Evolutionary conservation across 2,888 invertebrate genomes (phyloP).

Genomic region (Lasioglossum morio): DNA sequence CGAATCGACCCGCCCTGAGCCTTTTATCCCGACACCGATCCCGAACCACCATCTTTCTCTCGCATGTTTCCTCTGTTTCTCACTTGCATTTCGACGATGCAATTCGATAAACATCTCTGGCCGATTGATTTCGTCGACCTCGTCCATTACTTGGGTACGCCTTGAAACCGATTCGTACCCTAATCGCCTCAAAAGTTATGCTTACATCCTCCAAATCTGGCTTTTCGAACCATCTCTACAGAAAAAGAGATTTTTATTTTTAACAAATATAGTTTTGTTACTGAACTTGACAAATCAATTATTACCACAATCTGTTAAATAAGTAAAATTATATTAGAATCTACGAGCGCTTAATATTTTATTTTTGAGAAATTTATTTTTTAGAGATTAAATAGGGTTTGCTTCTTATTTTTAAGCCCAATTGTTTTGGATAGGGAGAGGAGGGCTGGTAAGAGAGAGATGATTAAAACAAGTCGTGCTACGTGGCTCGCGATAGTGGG

Average conservation of each 20-base stretch:
- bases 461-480: constrained; percentile 56
- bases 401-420: not conserved
- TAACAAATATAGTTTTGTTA: not conserved
- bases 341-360: not conserved
- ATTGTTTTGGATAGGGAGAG: constrained; percentile 38
- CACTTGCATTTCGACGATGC: constrained; percentile 21
- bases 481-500: constrained; percentile 77
- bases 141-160: constrained; percentile 46
- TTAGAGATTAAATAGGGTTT: not conserved
- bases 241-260: not conserved
- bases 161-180: constrained; percentile 11
- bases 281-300: not conserved
- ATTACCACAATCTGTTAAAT: not conserved
- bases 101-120: constrained; percentile 59
- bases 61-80: not conserved
- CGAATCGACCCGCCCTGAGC: constrained; percentile 80
- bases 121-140: constrained; percentile 57
- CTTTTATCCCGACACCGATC: constrained; percentile 73
- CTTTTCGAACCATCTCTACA: not conserved
- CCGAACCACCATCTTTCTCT: constrained; percentile 58
- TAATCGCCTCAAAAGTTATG: not conserved
- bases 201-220: not conserved
- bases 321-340: not conserved
- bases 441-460: constrained; percentile 12
- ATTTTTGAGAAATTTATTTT: not conserved